Base-by-base conservation (phyloP, 2,888 invertebrate species). In the Drosophila borealis region DNA sequence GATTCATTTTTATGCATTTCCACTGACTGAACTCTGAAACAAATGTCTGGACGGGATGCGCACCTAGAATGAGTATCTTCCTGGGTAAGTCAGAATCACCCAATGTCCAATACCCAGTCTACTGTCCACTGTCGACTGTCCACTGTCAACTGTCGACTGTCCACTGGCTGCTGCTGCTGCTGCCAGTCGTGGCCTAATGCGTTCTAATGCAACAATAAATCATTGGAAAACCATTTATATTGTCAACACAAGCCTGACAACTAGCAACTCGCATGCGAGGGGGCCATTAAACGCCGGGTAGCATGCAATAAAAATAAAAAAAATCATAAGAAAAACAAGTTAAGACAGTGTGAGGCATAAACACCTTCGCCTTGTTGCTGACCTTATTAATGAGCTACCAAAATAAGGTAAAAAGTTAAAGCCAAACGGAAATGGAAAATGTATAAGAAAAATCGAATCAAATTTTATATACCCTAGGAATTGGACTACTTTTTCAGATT, bases 121-220 rank as follows among this genome's bases (percentile, higher is more conserved):
- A 10, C 53, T 29, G 29, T 6, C 36, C 36, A 17, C 17, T 13
- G 39, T 14, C 14, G 9, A 29, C 29, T 29, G 29, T 8, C 29
- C 29, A 29, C 8, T 25, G 25, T 29, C 8, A 2, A 29, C 29
- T 29, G 29, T 13, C 3, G 1, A 2, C 39, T 39, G 9, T 10
- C 9, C 10, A 9, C 33, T 67, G 49, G 46, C 67, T 33, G 51
- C 45, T 33, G 48, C 45, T 33, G 48, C 53, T 25, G n/a, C n/a
- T n/a, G 17, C 36, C 39, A 53, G 53, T 49, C 61, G 48, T 53
- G 46, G 55, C 80, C 79, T 85, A 82, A 80, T 89, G 88, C 83
- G 83, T 71, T 85, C 90, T 90, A 91, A 91, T 90, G 89, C 91
- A 80, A 86, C 89, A 89, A 91, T 89, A 89, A 89, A 89, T 89